phyloP scores from a whole-genome alignment of 2,888 invertebrate genomes.

The Tortricodes alternella region DNA sequence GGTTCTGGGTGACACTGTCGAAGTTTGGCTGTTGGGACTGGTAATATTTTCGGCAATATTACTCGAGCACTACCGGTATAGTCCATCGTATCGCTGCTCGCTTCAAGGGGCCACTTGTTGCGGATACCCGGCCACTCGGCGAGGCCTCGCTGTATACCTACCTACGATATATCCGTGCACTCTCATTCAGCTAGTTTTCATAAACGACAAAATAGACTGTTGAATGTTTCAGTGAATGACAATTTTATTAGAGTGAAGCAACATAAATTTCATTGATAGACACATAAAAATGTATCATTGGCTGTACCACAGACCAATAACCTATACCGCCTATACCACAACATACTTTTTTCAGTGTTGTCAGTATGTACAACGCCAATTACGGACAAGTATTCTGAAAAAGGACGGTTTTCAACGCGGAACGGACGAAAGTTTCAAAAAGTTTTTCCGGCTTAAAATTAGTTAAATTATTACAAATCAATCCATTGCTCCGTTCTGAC shows the following conservation, averaged over 20 bases:
- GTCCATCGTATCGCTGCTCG: conserved; percentile 15
- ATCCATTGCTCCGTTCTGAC: no score
- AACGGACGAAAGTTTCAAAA: no score
- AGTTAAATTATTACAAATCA: no score
- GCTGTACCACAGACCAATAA: no score
- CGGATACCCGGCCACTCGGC: conserved; percentile 15
- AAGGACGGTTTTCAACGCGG: no score
- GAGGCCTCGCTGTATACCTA: neutral
- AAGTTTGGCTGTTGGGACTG: neutral
- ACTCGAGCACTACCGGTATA: neutral
- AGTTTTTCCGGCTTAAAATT: no score
- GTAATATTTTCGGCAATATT: conserved; percentile 13
- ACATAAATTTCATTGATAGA: neutral
- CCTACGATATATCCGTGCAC: neutral
- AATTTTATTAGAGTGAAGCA: neutral
- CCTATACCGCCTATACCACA: no score
- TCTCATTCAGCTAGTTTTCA: conserved; percentile 26
- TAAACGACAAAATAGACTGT: conserved; percentile 17
- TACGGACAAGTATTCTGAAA: no score
- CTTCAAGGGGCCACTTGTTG: conserved; percentile 29
- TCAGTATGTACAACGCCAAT: no score
- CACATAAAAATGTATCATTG: no score
- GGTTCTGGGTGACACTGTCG: no score
- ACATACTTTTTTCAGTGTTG: no score
- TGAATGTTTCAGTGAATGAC: neutral